phyloP scores from a whole-genome alignment of 2,797 vertebrate species.

The Poliocrania exsul region DNA sequence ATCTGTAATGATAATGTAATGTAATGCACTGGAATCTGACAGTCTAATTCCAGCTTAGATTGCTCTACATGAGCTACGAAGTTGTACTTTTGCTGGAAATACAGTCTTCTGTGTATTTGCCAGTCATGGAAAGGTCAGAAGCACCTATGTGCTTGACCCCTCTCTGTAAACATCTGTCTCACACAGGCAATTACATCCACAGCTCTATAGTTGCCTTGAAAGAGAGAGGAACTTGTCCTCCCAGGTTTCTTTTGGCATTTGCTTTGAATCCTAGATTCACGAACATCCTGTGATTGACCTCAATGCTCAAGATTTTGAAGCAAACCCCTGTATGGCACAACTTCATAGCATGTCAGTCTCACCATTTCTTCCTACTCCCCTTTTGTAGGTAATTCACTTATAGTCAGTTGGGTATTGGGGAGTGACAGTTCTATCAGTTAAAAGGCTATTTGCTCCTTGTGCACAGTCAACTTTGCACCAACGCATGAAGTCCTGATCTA shows the following conservation, averaged over 20 bases:
- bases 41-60: not conserved
- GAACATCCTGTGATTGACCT: not conserved
- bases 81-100: not conserved
- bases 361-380: not conserved
- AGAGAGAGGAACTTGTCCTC: not conserved
- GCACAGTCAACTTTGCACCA: not conserved
- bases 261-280: not conserved
- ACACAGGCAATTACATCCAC: not conserved
- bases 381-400: slow-evolving; percentile 7
- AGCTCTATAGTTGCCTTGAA: not conserved
- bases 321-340: not conserved
- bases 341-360: not conserved
- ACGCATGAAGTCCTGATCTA: not conserved
- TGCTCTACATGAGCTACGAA: not conserved
- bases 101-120: not conserved
- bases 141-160: not conserved
- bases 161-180: not conserved
- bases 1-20: not conserved
- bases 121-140: not conserved
- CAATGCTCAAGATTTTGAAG: not conserved
- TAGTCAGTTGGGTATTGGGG: slow-evolving; percentile 30
- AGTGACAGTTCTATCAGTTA: slow-evolving; percentile 2
- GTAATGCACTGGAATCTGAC: not conserved
- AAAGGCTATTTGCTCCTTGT: not conserved
- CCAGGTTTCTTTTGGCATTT: not conserved